Percentiles rank a stretch among this genome's conserved stretches.
These are phyloP conservation scores for Coregonus suidteri DNA, from an alignment of 2,797 vertebrate genomes.

Conservation along the genomic window DNA sequence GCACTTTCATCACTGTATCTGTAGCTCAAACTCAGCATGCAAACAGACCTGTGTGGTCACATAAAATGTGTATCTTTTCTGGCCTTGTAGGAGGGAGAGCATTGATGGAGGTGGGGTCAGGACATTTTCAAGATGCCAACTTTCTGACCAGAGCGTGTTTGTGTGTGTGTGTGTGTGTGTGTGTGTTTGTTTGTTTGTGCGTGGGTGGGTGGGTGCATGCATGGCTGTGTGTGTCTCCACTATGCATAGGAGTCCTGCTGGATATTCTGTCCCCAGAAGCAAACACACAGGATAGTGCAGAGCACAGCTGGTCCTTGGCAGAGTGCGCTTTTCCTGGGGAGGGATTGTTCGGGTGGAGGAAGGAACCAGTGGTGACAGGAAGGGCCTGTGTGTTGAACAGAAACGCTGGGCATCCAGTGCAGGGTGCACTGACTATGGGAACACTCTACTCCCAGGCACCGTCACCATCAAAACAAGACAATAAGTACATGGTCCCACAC, in stretches of 20 bases:
- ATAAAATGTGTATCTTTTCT: not conserved
- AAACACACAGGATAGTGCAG: conserved; percentile 1
- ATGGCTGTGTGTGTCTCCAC: not conserved
- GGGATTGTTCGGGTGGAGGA: conserved; percentile 61
- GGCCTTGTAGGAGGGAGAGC: not conserved
- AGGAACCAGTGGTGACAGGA: conserved; percentile 78
- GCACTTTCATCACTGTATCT: conserved; percentile 10
- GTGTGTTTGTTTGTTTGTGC: conserved; percentile 6
- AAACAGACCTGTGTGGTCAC: not conserved
- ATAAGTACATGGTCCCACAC: conserved; percentile 38
- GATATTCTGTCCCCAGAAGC: not conserved
- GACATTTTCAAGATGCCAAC: not conserved
- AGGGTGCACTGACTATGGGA: conserved; percentile 68
- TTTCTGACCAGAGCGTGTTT: not conserved
- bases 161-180: conserved; percentile 1
- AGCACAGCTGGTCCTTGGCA: not conserved
- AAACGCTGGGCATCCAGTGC: conserved; percentile 34
- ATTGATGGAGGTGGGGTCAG: conserved; percentile 20
- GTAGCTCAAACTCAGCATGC: conserved; percentile 3
- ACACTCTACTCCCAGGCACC: conserved; percentile 50
- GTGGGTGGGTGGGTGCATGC: not conserved
- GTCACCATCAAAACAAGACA: conserved; percentile 63
- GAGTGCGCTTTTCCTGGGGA: not conserved
- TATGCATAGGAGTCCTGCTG: not conserved
- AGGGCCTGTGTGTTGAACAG: conserved; percentile 54